Evolutionary conservation across 2,888 invertebrate genomes (phyloP), one percentile per base, ranked within the genome.

Genomic region (Cantharis lateralis): DNA sequence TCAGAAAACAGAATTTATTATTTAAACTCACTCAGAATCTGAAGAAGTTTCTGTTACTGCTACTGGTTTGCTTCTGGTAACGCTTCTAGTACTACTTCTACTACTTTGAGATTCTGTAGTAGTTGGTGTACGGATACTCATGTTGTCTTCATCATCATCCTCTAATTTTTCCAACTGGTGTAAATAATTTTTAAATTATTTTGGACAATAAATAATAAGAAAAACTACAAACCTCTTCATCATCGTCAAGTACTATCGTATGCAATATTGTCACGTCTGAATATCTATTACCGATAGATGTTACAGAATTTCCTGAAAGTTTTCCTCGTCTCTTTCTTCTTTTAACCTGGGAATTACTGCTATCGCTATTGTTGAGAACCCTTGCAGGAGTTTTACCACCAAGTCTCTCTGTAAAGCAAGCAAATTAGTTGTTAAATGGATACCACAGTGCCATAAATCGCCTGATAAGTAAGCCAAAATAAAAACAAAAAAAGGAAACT

Each of bases 11-110:
- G n/a, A n/a, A n/a, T n/a, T n/a, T n/a, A n/a, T n/a, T n/a, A n/a
- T n/a, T n/a, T n/a, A n/a, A 63, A 72, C 78, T 68, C 64, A 78
- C 78, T 76, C 76, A 11, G 78, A 78, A 71, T 78, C 78, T 63
- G 78, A 72, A 15, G 78, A 78, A 4, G 78, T 76, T 15, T 78
- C 78, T 9, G 75, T 72, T 2, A 68, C 24, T 26, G 66, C n/a
- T n/a, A 75, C 26, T 28, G 26, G 10, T 28, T 11, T 28, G 26
- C 26, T 11, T 28, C 10, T 28, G 10, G 10, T 28, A 28, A 2
- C 11, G 10, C 26, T 28, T 28, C 26, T 28, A 11, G 48, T 18
- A 48, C 24, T 24, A 3, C 11, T 20, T 9, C 2, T 72, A 28
- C 16, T 48, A n/a, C 5, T 16, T 26, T 13, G 62, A 2, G 73